Evolutionary conservation across 2,113 vertebrate species (phyloP), one percentile per base, ranked within the genome.

Genomic region (Regulus satrapa): DNA sequence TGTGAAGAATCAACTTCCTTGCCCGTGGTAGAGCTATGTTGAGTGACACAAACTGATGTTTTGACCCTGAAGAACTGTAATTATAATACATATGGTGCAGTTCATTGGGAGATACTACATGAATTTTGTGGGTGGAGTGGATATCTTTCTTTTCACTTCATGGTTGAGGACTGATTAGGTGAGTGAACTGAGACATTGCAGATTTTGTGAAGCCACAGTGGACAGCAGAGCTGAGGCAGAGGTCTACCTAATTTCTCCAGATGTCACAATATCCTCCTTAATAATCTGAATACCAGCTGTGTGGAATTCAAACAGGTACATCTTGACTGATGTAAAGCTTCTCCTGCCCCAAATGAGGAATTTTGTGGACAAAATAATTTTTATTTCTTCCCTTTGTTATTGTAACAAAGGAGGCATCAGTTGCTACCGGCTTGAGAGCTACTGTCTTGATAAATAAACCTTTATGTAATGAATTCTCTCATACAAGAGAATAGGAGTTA

Each of bases 31-130:
- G 40, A 64, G 43, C 66, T 36, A 48, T 62, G 23, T 74, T 87
- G 36, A 34, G 38, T 83, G 67, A 75, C 34, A 12, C 10, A 9
- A 85, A 24, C 52, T 51, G 17, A 24, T 51, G 24, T 58, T 89
- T 80, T 71, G 34, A 66, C 34, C 34, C 51, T 54, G 28, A 82
- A 68, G 18, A 84, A 8, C 40, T 83, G 32, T n/a, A 25, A 8
- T 43, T 32, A 18, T 43, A 32, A 46, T 38, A 59, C 0, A 0
- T 61, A 11, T 31, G 56, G 8, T 61, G 51, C 36, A 46, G 3
- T 48, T 75, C 26, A 28, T 8, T 64, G 3, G 0, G 21, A 36
- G 20, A 43, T 72, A 34, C 11, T 40, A 7, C 21, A 4, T 10
- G 12, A 18, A 24, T 84, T 84, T 18, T 54, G 8, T 18, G 49